Evolutionary conservation across 2,797 vertebrate species (phyloP).

Genomic region (Channallabes apus): DNA sequence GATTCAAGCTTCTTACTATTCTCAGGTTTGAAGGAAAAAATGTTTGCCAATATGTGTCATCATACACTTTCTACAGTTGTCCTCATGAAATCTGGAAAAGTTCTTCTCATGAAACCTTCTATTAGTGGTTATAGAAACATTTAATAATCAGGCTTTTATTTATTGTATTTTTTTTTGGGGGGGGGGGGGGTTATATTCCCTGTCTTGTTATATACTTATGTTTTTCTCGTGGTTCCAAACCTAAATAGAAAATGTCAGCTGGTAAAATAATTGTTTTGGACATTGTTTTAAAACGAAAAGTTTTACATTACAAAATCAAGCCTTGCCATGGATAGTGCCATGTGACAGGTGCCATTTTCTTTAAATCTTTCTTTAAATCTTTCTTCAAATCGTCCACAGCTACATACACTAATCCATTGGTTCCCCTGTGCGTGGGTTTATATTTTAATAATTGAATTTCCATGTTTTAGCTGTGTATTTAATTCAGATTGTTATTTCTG

Average conservation of each 20-base stretch:
- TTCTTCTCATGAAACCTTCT: not conserved
- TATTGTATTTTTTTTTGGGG: not conserved
- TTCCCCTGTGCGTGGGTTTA: not conserved
- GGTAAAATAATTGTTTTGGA: not conserved
- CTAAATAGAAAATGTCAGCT: not conserved
- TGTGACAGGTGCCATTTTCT: not conserved
- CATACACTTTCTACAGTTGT: constrained; percentile 15
- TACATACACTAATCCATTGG: not conserved
- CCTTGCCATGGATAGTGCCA: not conserved
- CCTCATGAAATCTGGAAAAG: constrained; percentile 8
- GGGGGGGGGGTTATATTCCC: no score
- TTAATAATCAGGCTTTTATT: not conserved
- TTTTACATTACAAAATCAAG: not conserved
- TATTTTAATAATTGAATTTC: not conserved
- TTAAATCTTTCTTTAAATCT: constrained; percentile 12
- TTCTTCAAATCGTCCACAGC: not conserved
- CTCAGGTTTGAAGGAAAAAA: constrained; percentile 4
- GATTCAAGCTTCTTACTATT: not conserved
- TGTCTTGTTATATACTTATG: not conserved
- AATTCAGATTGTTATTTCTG: not conserved
- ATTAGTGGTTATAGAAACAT: not conserved
- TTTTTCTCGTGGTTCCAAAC: not conserved
- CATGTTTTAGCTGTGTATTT: not conserved
- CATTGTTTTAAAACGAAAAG: not conserved
- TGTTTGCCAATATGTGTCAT: constrained; percentile 33